Base-by-base conservation (phyloP, 64 coral and sea anemone species). In the Stylophora pistillata region DNA sequence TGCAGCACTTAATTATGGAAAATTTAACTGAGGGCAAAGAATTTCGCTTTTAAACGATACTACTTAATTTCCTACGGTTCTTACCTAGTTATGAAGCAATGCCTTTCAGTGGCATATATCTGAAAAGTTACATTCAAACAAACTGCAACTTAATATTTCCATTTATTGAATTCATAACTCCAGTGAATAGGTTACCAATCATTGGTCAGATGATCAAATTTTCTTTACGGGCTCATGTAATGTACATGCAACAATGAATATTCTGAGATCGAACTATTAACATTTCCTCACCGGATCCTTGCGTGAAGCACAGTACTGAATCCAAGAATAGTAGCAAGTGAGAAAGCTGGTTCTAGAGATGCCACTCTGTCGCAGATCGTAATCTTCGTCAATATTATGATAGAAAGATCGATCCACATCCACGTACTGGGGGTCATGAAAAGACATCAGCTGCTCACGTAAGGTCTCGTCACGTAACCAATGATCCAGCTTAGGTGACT, bases 311-410 rank as follows among this genome's bases (percentile, higher is more conserved):
- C 97, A 99, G 76, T 95, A 93, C 77, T 91, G 94, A n/a, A 99
- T 95, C 97, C 97, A 99, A 9, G 92, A 90, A 5, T 89, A 53
- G 33, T 99, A 99, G 28, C 90, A 93, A 29, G 72, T 85, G 16
- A 93, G 77, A 52, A 93, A 99, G 74, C 97, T 99, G 16, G 87
- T 78, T 10, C 91, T 80, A 21, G 97, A 93, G 47, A 99, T 90
- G 4, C 97, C 97, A 9, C 94, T 86, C 12, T 87, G 88, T 23
- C 90, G 93, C 53, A 99, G 71, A 58, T 99, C 97, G 64, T 93
- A 99, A 58, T 99, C 97, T 26, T 95, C 97, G 55, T 99, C 97
- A 53, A 99, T 99, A 82, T 99, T 99, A 77, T 92, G 93, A 76
- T 91, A 95, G 63, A 99, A 95, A 25, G 93, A 89, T 20, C 93